Base-by-base conservation (phyloP, 2,113 vertebrate genomes). In the Trichomycterus rosablanca region DNA sequence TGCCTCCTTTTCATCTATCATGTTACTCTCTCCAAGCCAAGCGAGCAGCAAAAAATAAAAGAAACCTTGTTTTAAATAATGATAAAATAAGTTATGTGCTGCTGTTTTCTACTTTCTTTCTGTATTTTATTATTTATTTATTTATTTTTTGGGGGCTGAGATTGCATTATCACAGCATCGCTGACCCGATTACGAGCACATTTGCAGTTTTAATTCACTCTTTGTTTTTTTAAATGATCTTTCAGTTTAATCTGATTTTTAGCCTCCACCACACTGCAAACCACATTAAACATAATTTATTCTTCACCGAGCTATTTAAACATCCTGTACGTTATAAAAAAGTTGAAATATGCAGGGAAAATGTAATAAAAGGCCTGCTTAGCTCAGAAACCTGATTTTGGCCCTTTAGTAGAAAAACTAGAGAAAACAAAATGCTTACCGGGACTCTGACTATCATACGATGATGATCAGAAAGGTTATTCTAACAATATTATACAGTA, bases 1-100 rank as follows among this genome's bases (percentile, higher is more conserved):
- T 81, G 80, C 76, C 68, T 79, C 32, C 72, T 83, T 83, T 86
- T 84, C 78, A 82, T 83, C 78, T 78, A 76, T 81, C 76, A 75
- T 78, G 78, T 73, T 59, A 67, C 56, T 63, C 81, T 81, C 81
- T 8, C 34, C 34, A 37, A 37, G 30, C 12, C 12, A 12, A 78
- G 56, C 66, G 79, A 82, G 70, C 68, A 78, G 81, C 73, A 67
- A 60, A 68, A 67, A 69, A 72, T 76, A 67, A 76, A 67, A 69
- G 73, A 77, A 67, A 76, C 66, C 64, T 79, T 58, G 67, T 78
- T 81, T 77, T 69, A 74, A 69, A 30, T 67, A 81, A 74, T 67
- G 79, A 56, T n/a, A n/a, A n/a, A n/a, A n/a, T n/a, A 67, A 52
- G 48, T 59, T 72, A 74, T 72, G 67, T 48, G 70, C 26, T 65